phyloP scores from a whole-genome alignment of 2,113 vertebrate species.

The Chunga burmeisteri region DNA sequence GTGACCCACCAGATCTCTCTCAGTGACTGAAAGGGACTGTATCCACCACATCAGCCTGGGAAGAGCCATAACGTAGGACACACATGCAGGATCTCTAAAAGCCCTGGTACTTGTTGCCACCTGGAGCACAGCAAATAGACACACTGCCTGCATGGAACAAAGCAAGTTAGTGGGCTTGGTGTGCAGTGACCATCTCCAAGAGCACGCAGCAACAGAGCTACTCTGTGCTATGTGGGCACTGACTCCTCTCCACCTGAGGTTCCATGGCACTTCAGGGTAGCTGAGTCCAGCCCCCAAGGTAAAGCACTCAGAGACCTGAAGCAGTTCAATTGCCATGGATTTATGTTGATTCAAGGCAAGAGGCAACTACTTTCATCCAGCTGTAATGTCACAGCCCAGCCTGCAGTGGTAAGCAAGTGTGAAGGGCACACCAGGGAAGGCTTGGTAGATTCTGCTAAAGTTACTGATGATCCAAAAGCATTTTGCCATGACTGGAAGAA shows the following conservation, averaged over 20 bases:
- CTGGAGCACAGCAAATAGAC: neutral
- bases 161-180: neutral
- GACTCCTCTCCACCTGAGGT: neutral
- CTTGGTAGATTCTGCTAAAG: neutral
- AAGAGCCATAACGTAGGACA: neutral
- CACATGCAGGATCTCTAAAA: neutral
- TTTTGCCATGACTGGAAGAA: neutral
- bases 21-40: neutral
- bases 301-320: neutral
- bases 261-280: neutral
- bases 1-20: neutral
- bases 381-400: neutral
- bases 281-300: neutral
- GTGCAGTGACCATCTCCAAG: neutral
- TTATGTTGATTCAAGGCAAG: neutral
- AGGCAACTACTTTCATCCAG: neutral
- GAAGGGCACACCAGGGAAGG: neutral
- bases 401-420: neutral
- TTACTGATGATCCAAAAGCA: neutral
- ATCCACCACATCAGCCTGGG: neutral
- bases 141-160: neutral
- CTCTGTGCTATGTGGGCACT: neutral
- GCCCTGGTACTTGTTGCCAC: neutral
- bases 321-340: neutral
- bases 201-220: neutral